These are phyloP conservation scores for Symphodus melops DNA, from an alignment of 2,113 vertebrate species.

Conservation along the genomic window DNA sequence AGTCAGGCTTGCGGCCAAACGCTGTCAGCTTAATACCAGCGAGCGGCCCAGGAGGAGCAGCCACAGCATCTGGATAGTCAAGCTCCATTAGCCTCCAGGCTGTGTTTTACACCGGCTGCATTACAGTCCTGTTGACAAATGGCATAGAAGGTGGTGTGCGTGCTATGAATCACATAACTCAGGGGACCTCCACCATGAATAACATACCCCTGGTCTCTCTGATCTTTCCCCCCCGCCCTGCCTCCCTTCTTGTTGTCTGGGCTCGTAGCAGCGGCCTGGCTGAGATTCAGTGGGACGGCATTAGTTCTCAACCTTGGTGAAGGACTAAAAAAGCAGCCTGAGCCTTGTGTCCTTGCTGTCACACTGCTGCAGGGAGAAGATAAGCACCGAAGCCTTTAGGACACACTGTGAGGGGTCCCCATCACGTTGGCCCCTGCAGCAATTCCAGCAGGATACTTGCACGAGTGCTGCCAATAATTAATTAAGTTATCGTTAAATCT, in stretches of 20 bases:
- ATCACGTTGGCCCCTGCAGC: conserved; percentile 23
- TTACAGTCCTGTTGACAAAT: conserved; percentile 76
- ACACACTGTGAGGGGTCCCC: conserved; percentile 35
- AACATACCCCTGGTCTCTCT: conserved; percentile 51
- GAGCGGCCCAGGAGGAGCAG: conserved; percentile 63
- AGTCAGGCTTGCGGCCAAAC: conserved; percentile 68
- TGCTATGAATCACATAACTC: conserved; percentile 76
- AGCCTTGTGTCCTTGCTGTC: conserved; percentile 67
- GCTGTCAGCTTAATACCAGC: conserved; percentile 65
- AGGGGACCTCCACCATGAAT: conserved; percentile 65
- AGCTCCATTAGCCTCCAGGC: conserved; percentile 78
- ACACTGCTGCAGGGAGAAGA: conserved; percentile 70
- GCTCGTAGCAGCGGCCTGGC: conserved; percentile 46
- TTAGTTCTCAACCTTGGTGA: conserved; percentile 76
- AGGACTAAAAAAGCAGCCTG: conserved; percentile 66
- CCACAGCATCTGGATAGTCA: conserved; percentile 80
- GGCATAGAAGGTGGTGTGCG: conserved; percentile 72
- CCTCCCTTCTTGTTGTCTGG: conserved; percentile 38
- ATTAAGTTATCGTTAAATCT: conserved; percentile 24
- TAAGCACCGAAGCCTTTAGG: conserved; percentile 61
- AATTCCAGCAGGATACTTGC: conserved; percentile 35
- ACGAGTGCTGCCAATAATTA: conserved; percentile 41
- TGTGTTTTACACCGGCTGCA: conserved; percentile 71
- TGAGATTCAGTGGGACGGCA: conserved; percentile 54
- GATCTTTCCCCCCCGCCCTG: conserved; percentile 15